phyloP scores from a whole-genome alignment of 2,888 invertebrate species.

The Lumbricus terrestris region DNA sequence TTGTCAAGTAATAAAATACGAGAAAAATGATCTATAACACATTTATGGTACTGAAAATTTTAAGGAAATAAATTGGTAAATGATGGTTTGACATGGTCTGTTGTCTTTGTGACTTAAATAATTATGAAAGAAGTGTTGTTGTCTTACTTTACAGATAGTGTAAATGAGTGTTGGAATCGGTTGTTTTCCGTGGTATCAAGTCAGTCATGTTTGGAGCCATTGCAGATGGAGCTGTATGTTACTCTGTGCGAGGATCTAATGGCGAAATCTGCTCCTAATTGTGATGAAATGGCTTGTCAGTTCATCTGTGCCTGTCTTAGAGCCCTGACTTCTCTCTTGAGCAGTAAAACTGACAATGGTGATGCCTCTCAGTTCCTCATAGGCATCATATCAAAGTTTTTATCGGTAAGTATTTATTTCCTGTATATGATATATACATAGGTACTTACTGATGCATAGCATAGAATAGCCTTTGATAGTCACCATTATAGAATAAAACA shows the following conservation, averaged over 20 bases:
- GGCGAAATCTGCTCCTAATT: not conserved
- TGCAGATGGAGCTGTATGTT: not conserved
- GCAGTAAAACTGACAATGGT: not conserved
- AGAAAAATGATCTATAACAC: no score
- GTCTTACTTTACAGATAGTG: not conserved
- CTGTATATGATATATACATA: not conserved
- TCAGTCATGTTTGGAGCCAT: not conserved
- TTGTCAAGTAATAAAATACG: no score
- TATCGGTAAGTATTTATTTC: not conserved
- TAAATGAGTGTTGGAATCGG: constrained; percentile 6
- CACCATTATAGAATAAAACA: not conserved
- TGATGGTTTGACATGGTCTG: not conserved
- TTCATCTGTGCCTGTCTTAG: not conserved
- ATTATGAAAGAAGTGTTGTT: not conserved
- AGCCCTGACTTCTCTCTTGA: not conserved
- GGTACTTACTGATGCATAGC: not conserved
- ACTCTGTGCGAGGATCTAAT: not conserved
- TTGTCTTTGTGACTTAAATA: not conserved
- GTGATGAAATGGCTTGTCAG: not conserved
- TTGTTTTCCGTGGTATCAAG: not conserved
- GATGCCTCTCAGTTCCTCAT: not conserved
- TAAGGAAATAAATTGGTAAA: no score
- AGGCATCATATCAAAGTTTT: not conserved
- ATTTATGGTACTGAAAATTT: no score
- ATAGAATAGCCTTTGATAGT: not conserved